Evolutionary conservation across 2,113 vertebrate species (phyloP).

Genomic region (Leucopsar rothschildi): DNA sequence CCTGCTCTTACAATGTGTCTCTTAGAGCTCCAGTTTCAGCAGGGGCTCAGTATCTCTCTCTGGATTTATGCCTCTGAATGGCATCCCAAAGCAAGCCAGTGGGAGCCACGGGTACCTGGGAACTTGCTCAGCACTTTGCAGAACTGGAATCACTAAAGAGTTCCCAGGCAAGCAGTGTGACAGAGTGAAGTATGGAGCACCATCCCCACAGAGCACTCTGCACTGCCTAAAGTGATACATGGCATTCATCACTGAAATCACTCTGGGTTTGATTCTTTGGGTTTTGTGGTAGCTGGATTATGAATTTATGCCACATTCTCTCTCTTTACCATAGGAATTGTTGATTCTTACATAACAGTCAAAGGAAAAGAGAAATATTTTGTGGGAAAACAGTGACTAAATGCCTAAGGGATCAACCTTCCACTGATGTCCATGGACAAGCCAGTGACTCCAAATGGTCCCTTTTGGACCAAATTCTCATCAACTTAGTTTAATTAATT

Average conservation of each 20-base stretch:
- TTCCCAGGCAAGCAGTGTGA: not conserved
- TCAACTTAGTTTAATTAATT: not conserved
- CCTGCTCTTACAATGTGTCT: not conserved
- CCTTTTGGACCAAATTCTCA: not conserved
- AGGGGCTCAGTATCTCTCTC: not conserved
- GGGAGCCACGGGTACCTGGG: not conserved
- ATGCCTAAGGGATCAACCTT: not conserved
- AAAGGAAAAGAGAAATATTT: not conserved
- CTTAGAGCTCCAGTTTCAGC: not conserved
- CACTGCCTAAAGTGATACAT: not conserved
- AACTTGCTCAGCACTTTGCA: not conserved
- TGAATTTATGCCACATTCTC: not conserved
- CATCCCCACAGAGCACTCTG: not conserved
- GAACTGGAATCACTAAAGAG: not conserved
- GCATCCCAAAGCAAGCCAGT: not conserved
- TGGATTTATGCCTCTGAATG: not conserved
- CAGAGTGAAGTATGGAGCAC: not conserved
- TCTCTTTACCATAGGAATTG: not conserved
- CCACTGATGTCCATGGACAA: not conserved
- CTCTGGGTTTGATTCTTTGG: not conserved
- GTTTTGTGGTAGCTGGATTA: not conserved
- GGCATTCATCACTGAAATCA: not conserved
- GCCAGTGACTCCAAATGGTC: not conserved
- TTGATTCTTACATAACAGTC: not conserved
- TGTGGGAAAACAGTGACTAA: not conserved